phyloP scores from a whole-genome alignment of 1,140 invertebrate genomes.

The Drosophila quadrilineata region DNA sequence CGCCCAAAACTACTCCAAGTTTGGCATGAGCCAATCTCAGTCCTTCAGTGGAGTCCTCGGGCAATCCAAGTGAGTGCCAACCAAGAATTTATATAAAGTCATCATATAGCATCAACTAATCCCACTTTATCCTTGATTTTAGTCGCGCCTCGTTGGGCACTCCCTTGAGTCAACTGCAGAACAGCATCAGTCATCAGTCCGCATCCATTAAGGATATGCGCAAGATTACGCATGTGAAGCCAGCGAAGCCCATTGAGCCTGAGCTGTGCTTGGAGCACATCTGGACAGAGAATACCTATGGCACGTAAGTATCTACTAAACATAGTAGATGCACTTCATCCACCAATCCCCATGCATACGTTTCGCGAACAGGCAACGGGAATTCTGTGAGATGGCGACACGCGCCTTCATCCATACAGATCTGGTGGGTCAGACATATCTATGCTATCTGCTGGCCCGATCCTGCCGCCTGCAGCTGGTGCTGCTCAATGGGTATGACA shows the following conservation, averaged over 20 bases:
- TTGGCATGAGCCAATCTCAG: conserved; percentile 65
- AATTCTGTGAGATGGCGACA: conserved; percentile 83
- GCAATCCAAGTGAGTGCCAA: conserved; percentile 58
- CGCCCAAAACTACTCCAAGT: conserved; percentile 47
- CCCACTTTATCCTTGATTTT: neutral
- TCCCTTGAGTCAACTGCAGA: conserved; percentile 68
- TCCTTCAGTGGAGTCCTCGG: conserved; percentile 65
- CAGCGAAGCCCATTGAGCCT: conserved; percentile 89
- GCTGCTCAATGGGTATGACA: conserved; percentile 88
- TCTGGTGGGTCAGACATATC: conserved; percentile 90
- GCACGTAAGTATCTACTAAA: conserved; percentile 71
- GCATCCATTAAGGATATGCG: conserved; percentile 73
- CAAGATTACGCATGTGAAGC: conserved; percentile 69
- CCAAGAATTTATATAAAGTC: too few species aligned
- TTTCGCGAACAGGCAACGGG: conserved; percentile 59
- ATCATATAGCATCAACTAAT: neutral
- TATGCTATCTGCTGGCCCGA: conserved; percentile 89
- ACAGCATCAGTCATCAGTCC: conserved; percentile 62
- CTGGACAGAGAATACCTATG: conserved; percentile 89
- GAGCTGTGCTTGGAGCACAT: conserved; percentile 93
- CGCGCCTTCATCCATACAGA: conserved; percentile 92
- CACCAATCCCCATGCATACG: too few species aligned
- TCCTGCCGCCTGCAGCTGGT: conserved; percentile 87
- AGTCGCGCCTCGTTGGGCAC: conserved; percentile 62
- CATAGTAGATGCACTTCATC: too few species aligned